Base-by-base conservation (phyloP, 2,888 invertebrate genomes). In the Teleiodes luculella region DNA sequence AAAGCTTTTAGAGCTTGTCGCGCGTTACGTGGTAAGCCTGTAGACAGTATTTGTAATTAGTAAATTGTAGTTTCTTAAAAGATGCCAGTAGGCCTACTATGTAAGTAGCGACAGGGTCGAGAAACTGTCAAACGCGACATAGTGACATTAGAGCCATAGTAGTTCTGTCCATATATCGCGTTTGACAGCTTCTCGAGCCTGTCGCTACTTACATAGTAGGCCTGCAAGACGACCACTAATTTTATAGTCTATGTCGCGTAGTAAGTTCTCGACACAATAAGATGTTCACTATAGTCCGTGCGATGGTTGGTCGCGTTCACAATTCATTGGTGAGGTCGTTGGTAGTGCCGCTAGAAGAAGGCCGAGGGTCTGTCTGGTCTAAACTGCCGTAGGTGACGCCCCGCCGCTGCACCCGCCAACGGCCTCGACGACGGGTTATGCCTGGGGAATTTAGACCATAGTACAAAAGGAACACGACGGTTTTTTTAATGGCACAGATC, bases 351-450 rank as follows among this genome's bases (percentile, higher is more conserved):
- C 83, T 80, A 65, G 76, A 46, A 13, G 77, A 67, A 56, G 82
- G 76, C 53, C 65, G 71, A 65, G 84, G 81, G 70, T 78, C 82
- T 58, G 62, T 64, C 57, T 78, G 67, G 70, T 84, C 90, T 90
- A 92, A 83, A 92, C 92, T 92, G 91, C 91, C 91, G 92, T 92
- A 92, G 92, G 92, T 82, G 84, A 84, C 83, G 79, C 89, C 88
- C 75, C 80, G 77, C 74, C 78, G 70, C 71, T 70, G 74, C 72
- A 83, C 77, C 71, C 83, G 80, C 83, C 79, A 78, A 70, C 85
- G 84, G 76, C 85, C 83, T 83, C 87, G 80, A 76, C 81, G 78
- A 72, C 88, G 77, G 78, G 90, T 89, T 90, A 90, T 86, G 90
- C 90, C 90, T 90, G 78, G 47, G 28, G 28, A 49, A 13, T 13